A percentile compares a stretch with the other conserved stretches of the same genome.
These are phyloP conservation scores for Hipposideros larvatus DNA, from an alignment of 2,797 vertebrate genomes.

Conservation along the genomic window DNA sequence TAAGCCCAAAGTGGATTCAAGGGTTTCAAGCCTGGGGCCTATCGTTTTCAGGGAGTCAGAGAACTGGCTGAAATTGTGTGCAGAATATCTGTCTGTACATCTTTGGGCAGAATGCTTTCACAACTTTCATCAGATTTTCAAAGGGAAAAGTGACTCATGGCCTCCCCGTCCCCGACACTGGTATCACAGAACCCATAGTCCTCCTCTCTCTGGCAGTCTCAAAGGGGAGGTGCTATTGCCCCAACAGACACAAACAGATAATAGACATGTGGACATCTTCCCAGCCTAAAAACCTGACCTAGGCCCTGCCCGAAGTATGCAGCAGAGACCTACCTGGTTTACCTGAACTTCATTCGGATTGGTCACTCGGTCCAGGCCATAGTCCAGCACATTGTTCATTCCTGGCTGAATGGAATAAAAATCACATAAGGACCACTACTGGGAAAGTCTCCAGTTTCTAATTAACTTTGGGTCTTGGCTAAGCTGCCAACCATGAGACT, in stretches of 20 bases:
- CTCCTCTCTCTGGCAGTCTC: not conserved
- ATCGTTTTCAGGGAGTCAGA: not conserved
- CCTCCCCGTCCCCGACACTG: not conserved
- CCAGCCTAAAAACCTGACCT: not conserved
- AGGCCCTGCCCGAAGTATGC: not conserved
- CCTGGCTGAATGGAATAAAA: conserved; percentile 90
- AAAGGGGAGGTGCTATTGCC: not conserved
- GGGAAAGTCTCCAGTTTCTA: not conserved
- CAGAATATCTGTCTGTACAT: not conserved
- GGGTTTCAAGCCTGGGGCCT: not conserved
- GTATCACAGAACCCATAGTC: not conserved
- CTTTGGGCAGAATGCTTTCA: not conserved
- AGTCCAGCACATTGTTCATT: conserved; percentile 93
- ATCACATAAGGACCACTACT: not conserved
- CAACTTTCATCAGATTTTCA: not conserved
- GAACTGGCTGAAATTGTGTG: not conserved
- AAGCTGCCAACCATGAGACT: not conserved
- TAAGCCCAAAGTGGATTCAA: not conserved
- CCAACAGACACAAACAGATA: not conserved
- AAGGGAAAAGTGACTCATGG: not conserved
- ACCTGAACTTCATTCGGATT: conserved; percentile 95
- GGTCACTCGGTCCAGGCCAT: conserved; percentile 92
- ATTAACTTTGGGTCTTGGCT: not conserved
- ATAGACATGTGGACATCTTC: not conserved
- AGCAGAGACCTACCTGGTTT: conserved; percentile 91